These are phyloP conservation scores for Cantharis lateralis DNA, from an alignment of 2,888 invertebrate genomes.

Conservation along the genomic window DNA sequence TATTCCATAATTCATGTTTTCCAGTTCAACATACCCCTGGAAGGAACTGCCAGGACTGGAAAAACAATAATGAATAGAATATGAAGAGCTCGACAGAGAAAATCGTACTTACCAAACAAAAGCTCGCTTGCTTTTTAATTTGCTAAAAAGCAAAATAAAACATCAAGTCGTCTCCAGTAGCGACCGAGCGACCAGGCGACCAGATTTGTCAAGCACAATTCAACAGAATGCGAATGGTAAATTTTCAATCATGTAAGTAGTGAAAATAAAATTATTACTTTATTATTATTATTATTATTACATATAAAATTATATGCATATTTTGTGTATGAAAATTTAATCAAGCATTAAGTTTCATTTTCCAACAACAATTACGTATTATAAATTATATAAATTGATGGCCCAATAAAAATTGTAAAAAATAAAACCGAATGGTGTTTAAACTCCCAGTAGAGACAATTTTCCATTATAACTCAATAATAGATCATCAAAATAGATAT, in stretches of 20 bases:
- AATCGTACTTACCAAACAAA: too few relatives aligned
- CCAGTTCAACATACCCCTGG: neutral
- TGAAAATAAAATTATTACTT: neutral
- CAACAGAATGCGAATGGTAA: too few relatives aligned
- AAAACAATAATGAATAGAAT: neutral
- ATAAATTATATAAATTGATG: conserved; percentile 1
- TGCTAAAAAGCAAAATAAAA: too few relatives aligned
- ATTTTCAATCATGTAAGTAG: neutral
- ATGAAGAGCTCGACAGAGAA: too few relatives aligned
- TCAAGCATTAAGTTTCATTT: neutral
- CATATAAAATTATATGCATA: too few relatives aligned
- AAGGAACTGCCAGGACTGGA: neutral
- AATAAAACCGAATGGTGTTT: conserved; percentile 7
- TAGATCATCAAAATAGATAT: conserved; percentile 53
- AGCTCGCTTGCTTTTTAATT: too few relatives aligned
- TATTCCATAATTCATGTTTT: neutral
- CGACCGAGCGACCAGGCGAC: too few relatives aligned
- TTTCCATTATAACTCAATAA: conserved; percentile 34
- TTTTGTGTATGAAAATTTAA: neutral
- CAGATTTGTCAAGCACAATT: too few relatives aligned
- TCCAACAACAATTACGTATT: neutral
- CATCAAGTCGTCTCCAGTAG: too few relatives aligned
- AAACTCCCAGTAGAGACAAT: conserved; percentile 15
- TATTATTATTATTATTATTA: too few relatives aligned
- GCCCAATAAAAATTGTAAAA: neutral